Evolutionary conservation across 2,113 vertebrate species (phyloP).

Genomic region (Percina caprodes): DNA sequence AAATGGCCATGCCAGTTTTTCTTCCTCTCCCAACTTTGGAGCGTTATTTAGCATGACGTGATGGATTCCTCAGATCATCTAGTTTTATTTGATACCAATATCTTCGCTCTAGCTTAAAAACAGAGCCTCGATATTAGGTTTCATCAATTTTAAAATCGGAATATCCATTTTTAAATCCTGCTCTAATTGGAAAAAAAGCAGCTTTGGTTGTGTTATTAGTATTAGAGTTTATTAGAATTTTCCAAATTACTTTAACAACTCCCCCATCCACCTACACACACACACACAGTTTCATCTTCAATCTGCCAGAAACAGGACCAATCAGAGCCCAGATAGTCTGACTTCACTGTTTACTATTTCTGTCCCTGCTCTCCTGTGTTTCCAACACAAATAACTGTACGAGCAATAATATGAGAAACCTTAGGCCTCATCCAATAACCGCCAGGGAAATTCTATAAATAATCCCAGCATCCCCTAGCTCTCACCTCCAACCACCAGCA

Average conservation of each 20-base stretch:
- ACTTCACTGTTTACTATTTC: background rate
- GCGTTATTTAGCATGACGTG: no score
- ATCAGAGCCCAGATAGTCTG: background rate
- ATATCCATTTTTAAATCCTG: no score
- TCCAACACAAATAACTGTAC: background rate
- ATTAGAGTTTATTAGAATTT: background rate
- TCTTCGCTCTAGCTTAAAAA: no score
- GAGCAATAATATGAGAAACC: conserved; percentile 23
- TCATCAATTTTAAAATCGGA: no score
- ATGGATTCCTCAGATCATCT: no score
- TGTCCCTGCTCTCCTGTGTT: background rate
- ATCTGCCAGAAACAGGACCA: background rate
- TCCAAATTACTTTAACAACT: no score
- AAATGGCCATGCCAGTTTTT: no score
- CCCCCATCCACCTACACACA: no score
- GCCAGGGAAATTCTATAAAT: conserved; percentile 50
- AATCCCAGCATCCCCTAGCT: conserved; percentile 36
- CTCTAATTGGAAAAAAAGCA: background rate
- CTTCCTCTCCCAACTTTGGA: no score
- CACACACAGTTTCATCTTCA: background rate
- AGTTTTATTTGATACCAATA: no score
- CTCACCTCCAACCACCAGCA: conserved; percentile 2
- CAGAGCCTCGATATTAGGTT: no score
- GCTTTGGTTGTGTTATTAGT: background rate
- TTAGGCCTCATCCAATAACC: conserved; percentile 28